phyloP scores from a whole-genome alignment of 2,113 vertebrate genomes.

The Pseudorectes ferrugineus region DNA sequence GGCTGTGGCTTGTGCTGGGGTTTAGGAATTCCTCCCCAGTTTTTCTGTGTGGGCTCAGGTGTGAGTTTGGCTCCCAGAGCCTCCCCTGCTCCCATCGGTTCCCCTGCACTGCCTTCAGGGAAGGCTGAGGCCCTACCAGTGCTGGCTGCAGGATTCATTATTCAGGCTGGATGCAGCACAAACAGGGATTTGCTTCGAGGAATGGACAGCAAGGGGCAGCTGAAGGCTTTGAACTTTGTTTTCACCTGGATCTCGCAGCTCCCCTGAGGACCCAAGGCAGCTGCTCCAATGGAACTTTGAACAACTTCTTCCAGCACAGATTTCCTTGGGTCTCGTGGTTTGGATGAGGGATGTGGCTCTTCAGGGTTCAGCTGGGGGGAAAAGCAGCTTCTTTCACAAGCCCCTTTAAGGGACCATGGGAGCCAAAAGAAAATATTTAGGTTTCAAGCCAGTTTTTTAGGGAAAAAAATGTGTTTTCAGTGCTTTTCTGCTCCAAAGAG shows the following conservation, averaged over 20 bases:
- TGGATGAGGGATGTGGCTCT: not conserved
- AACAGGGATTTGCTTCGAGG: not conserved
- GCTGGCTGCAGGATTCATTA: not conserved
- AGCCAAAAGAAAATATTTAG: not conserved
- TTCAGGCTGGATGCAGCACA: not conserved
- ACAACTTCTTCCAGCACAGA: not conserved
- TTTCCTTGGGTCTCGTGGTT: not conserved
- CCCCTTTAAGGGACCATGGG: not conserved
- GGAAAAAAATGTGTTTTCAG: not conserved
- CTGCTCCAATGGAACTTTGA: not conserved
- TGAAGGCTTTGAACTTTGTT: not conserved
- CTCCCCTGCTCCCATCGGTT: not conserved
- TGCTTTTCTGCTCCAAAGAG: not conserved
- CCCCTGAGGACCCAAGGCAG: not conserved
- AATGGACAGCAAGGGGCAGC: not conserved
- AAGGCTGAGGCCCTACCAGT: not conserved
- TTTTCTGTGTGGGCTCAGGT: not conserved
- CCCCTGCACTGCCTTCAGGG: not conserved
- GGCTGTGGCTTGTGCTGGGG: not conserved
- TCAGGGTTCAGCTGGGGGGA: not conserved
- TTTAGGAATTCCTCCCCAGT: not conserved
- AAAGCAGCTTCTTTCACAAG: not conserved
- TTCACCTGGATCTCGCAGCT: not conserved
- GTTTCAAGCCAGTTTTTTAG: not conserved
- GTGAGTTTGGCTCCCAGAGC: not conserved